Base-by-base conservation (phyloP, 2,113 vertebrate genomes). In the Onychostoma macrolepis region DNA sequence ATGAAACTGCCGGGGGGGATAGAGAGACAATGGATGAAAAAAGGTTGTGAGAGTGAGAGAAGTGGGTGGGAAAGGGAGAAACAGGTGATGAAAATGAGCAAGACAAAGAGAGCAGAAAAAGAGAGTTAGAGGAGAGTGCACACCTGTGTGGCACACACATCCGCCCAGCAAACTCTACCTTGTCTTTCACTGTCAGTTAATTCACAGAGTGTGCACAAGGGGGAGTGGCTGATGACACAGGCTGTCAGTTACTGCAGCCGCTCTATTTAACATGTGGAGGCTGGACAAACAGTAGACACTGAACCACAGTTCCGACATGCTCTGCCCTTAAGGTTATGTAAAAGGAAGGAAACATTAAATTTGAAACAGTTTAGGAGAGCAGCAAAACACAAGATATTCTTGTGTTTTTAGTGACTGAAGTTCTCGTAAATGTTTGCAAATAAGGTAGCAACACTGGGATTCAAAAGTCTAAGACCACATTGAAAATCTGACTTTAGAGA, bases 1-100 rank as follows among this genome's bases (percentile, higher is more conserved):
- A 99, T 99, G 93, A 99, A 99, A 94, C 98, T 99, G 94, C 26
- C 88, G n/a, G 85, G 87, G 28, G 28, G 26, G 56, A 48, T 82
- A 53, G 77, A 83, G 38, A 79, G 36, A 71, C 65, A 50, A 50
- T 76, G 77, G 82, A 69, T 15, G 30, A 74, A 80, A 78, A 69
- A 63, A 75, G 41, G 63, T 36, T 17, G 30, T 26, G 48, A 48
- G 45, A 26, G 15, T 30, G 50, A 38, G 80, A 78, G n/a, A 45
- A 65, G 75, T 43, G 53, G 28, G 43, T 45, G 28, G 33, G 48
- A 61, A 76, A 45, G 11, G 13, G 28, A 33, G 74, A 78, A 38
- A 45, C 75, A 41, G n/a, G 78, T 41, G 78, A 80, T 56, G 61
- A 85, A 78, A 58, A 48, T 87, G 79, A 53, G 30, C 78, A 17